Percentiles rank a stretch among this genome's conserved stretches.
Conservation (phyloP, 2,888 invertebrate species). For the Saturnia japonica region DNA sequence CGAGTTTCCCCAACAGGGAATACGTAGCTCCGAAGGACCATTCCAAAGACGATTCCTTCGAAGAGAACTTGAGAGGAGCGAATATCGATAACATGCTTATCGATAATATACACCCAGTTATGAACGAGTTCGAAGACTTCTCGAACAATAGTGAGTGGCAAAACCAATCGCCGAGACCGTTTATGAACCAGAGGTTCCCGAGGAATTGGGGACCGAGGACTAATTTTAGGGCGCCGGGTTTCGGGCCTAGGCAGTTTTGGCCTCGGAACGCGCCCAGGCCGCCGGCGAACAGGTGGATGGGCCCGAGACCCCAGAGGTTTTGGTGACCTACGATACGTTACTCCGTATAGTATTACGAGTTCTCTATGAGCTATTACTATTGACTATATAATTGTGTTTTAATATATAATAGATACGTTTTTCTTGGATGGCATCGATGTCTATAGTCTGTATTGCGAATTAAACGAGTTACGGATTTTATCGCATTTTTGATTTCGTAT, state of each 20-base stretch:
- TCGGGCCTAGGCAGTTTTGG: constrained; percentile 47
- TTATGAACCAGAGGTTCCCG: constrained; percentile 61
- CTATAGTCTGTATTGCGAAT: constrained; percentile 11
- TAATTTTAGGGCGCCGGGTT: constrained; percentile 48
- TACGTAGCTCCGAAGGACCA: not conserved
- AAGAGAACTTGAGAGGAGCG: not conserved
- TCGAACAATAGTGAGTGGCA: constrained; percentile 46
- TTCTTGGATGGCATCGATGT: constrained; percentile 12
- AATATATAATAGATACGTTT: not conserved
- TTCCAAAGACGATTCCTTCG: constrained; percentile 14
- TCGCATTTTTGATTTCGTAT: constrained; percentile 12
- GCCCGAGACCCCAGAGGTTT: constrained; percentile 69
- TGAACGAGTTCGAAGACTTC: constrained; percentile 46
- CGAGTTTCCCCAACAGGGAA: not conserved
- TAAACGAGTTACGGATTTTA: constrained; percentile 11
- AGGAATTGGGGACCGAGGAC: constrained; percentile 69
- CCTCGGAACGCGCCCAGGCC: constrained; percentile 64
- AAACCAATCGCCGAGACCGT: constrained; percentile 40
- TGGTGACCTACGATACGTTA: constrained; percentile 58
- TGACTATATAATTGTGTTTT: constrained; percentile 6
- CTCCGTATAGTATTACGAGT: constrained; percentile 36
- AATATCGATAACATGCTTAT: not conserved
- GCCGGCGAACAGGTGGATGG: constrained; percentile 62
- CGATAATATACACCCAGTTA: constrained; percentile 24
- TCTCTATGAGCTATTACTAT: constrained; percentile 16